Evolutionary conservation across 1,140 invertebrate species (phyloP).

Genomic region (Muscidifurax raptorellus): DNA sequence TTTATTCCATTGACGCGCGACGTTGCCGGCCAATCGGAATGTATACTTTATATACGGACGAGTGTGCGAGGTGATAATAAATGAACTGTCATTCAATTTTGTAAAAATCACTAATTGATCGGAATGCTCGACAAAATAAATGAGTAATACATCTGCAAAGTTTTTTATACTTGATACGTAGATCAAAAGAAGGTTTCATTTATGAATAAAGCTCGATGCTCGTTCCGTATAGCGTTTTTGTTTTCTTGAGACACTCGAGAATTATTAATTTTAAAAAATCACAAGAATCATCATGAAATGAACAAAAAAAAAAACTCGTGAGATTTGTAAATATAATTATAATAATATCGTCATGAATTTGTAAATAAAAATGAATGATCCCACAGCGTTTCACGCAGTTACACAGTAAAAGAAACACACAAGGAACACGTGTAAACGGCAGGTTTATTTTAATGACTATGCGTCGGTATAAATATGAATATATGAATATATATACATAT

Average conservation of each 20-base stretch:
- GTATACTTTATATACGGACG: conserved; percentile 3
- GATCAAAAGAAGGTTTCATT: conserved; percentile 28
- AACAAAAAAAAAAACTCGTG: conserved; percentile 53
- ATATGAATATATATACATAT: conserved; percentile 63
- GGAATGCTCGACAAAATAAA: background rate
- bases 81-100: conserved; percentile 19
- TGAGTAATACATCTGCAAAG: conserved; percentile 24
- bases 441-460: conserved; percentile 70
- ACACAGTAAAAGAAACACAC: conserved; percentile 55
- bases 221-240: conserved; percentile 28
- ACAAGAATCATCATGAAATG: conserved; percentile 42
- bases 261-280: conserved; percentile 27
- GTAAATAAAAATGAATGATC: conserved; percentile 55
- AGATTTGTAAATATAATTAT: conserved; percentile 62
- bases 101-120: conserved; percentile 1
- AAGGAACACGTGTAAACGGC: conserved; percentile 57
- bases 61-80: conserved; percentile 35
- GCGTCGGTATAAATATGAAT: conserved; percentile 59
- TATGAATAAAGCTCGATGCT: conserved; percentile 24
- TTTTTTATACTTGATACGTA: conserved; percentile 44
- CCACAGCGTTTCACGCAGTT: conserved; percentile 35
- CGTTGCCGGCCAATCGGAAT: conserved; percentile 28
- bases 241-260: conserved; percentile 13
- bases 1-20: conserved; percentile 40
- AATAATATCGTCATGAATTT: conserved; percentile 57